Conservation (phyloP, 1,140 invertebrate genomes). For the Tetragonula clypearis region DNA sequence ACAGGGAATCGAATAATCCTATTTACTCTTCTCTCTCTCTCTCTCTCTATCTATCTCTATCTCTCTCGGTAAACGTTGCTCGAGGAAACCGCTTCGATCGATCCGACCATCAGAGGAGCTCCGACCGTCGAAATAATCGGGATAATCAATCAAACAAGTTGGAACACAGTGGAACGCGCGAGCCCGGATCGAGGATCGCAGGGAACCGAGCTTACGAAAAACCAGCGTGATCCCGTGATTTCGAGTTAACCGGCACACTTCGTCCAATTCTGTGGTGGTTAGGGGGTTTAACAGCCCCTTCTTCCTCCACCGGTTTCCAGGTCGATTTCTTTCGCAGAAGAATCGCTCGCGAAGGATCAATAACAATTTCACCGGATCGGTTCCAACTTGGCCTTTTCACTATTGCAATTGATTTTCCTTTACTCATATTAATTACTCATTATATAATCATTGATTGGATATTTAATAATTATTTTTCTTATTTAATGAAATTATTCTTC, state of each 20-base stretch:
- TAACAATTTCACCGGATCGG: neutral
- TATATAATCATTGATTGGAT: too few species aligned
- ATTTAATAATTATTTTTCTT: too few species aligned
- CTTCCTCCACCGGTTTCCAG: neutral
- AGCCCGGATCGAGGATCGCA: neutral
- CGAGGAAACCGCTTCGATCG: neutral
- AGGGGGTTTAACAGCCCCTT: too few species aligned
- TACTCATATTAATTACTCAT: too few species aligned
- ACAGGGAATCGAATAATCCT: neutral
- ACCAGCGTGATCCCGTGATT: constrained; percentile 10
- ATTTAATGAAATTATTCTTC: too few species aligned
- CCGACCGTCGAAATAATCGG: neutral
- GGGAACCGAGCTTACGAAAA: neutral
- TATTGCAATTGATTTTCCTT: too few species aligned
- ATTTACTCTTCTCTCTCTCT: neutral
- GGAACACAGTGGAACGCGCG: neutral
- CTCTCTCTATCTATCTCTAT: too few species aligned
- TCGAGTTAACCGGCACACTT: constrained; percentile 21
- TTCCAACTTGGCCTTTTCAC: neutral
- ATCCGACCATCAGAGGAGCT: neutral
- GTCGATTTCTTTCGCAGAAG: neutral
- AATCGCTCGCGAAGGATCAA: neutral
- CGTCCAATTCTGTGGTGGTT: neutral
- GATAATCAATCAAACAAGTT: neutral
- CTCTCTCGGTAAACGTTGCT: neutral